A percentile compares a stretch with the other conserved stretches of the same genome.
These are phyloP conservation scores for Parapristionchus giblindavisi DNA, from an alignment of 2,888 invertebrate genomes.

Conservation along the genomic window DNA sequence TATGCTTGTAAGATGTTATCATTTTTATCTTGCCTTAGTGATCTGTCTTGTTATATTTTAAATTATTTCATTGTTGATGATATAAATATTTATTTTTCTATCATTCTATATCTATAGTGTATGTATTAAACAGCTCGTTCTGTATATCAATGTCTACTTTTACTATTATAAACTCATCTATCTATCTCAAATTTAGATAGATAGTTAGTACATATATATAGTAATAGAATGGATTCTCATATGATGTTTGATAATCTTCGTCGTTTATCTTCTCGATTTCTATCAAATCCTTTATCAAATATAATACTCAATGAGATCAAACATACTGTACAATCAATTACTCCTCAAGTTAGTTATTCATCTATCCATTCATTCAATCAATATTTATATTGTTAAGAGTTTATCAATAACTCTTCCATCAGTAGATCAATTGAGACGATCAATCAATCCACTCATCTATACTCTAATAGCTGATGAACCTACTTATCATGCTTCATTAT, in stretches of 20 bases:
- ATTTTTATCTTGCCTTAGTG: not conserved
- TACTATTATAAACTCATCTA: too few relatives aligned
- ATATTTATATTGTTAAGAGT: not conserved
- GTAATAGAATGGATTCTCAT: too few relatives aligned
- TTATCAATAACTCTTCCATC: constrained; percentile 6
- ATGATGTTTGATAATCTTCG: too few relatives aligned
- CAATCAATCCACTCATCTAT: not conserved
- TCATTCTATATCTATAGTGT: not conserved
- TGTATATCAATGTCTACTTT: not conserved
- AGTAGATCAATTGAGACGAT: not conserved
- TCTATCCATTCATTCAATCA: not conserved
- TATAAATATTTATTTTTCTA: not conserved
- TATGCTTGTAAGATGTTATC: too few relatives aligned
- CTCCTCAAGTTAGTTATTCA: not conserved
- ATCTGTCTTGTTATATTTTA: not conserved
- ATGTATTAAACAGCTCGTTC: not conserved
- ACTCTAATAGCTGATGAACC: constrained; percentile 13
- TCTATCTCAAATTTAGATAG: too few relatives aligned
- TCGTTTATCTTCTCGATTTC: too few relatives aligned
- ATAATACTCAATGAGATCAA: too few relatives aligned
- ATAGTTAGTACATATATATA: too few relatives aligned
- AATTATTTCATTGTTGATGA: not conserved
- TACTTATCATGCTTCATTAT: constrained; percentile 10
- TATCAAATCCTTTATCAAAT: too few relatives aligned
- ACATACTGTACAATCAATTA: not conserved